These are phyloP conservation scores for Erpetoichthys calabaricus DNA, from an alignment of 2,797 vertebrate species.

Conservation along the genomic window DNA sequence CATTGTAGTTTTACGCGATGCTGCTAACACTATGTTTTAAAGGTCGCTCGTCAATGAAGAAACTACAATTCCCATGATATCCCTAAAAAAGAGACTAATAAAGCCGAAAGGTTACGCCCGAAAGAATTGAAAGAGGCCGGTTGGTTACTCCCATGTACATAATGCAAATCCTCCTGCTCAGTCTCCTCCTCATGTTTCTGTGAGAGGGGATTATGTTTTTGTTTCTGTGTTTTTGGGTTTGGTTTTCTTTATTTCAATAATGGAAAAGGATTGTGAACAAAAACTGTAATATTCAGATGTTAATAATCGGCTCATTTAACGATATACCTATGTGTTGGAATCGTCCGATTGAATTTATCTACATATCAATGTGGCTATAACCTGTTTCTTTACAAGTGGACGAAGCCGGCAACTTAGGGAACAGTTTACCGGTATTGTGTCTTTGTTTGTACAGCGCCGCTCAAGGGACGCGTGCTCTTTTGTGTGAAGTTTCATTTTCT, in stretches of 20 bases:
- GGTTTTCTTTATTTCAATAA: conserved; percentile 3
- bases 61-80: too few relatives aligned
- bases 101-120: too few relatives aligned
- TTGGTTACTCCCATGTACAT: neutral
- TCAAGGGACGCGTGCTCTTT: conserved; percentile 56
- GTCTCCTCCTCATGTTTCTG: conserved; percentile 27
- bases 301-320: conserved; percentile 15
- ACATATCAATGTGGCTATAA: too few relatives aligned
- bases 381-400: neutral
- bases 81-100: too few relatives aligned
- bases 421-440: neutral
- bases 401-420: neutral
- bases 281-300: conserved; percentile 28
- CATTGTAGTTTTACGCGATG: too few relatives aligned
- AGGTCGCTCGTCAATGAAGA: too few relatives aligned
- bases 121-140: too few relatives aligned
- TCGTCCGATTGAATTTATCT: too few relatives aligned
- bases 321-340: too few relatives aligned
- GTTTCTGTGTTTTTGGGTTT: conserved; percentile 13
- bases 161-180: conserved; percentile 34
- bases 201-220: neutral
- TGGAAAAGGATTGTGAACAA: conserved; percentile 6
- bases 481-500: conserved; percentile 42
- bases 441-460: conserved; percentile 51
- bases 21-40: too few relatives aligned